phyloP scores from a whole-genome alignment of 1,140 invertebrate genomes.

The Gryllus bimaculatus region DNA sequence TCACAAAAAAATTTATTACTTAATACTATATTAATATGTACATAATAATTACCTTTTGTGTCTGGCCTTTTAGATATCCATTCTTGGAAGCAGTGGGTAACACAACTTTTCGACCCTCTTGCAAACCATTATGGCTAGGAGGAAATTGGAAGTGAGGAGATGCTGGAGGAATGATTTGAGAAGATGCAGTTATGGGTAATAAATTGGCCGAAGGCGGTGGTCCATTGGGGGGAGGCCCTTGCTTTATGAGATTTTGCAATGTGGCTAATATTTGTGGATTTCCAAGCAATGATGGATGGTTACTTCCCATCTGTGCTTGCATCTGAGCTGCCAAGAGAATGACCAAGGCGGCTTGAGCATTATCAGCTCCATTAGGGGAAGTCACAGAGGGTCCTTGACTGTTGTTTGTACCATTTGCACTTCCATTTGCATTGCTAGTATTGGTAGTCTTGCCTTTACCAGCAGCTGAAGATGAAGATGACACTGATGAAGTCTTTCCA shows the following conservation, averaged over 20 bases:
- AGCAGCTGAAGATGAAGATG: background rate
- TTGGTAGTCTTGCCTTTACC: conserved; percentile 9
- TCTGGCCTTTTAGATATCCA: conserved; percentile 16
- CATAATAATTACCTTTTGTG: conserved; percentile 17
- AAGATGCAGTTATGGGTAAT: background rate
- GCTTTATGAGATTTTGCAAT: conserved; percentile 29
- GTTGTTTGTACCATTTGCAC: background rate
- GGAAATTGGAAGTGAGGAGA: conserved; percentile 18
- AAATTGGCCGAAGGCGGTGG: conserved; percentile 7
- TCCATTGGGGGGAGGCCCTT: conserved; percentile 16
- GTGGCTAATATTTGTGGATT: conserved; percentile 31
- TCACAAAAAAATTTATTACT: no score
- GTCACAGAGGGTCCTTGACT: background rate
- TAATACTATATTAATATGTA: no score
- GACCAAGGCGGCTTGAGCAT: conserved; percentile 24
- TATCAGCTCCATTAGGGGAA: conserved; percentile 8
- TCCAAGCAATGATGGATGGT: conserved; percentile 26
- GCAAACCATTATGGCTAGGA: background rate
- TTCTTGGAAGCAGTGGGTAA: conserved; percentile 13
- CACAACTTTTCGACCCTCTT: conserved; percentile 10
- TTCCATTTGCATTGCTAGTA: background rate
- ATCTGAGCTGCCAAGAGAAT: conserved; percentile 33
- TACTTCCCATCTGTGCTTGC: conserved; percentile 25
- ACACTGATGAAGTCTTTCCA: conserved; percentile 6
- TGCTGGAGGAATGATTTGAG: conserved; percentile 6